phyloP scores from a whole-genome alignment of 2,797 vertebrate species.

The Apogon talboti region DNA sequence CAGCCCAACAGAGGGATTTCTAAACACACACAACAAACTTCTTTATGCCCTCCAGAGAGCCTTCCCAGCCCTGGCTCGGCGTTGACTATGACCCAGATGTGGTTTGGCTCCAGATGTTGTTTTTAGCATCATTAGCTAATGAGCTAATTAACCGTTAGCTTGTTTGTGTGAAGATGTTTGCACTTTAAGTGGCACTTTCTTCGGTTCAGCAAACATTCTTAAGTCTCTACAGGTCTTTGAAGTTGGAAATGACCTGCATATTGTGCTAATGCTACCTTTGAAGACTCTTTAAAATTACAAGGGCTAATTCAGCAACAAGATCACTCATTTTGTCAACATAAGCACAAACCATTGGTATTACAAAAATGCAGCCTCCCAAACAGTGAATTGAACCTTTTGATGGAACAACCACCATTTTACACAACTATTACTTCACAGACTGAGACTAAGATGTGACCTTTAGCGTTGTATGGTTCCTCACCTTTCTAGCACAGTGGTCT shows the following conservation, averaged over 20 bases:
- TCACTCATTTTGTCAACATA: neutral
- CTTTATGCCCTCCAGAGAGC: constrained; percentile 44
- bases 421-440: too few species aligned
- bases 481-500: too few species aligned
- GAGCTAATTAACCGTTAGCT: constrained; percentile 55
- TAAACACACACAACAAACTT: constrained; percentile 30
- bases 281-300: neutral
- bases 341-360: neutral
- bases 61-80: neutral
- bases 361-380: too few species aligned
- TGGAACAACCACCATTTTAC: too few species aligned
- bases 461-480: too few species aligned
- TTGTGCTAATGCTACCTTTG: neutral
- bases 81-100: constrained; percentile 58
- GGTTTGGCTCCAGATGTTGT: constrained; percentile 67
- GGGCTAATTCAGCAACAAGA: neutral
- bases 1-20: constrained; percentile 35
- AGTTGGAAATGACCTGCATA: constrained; percentile 13
- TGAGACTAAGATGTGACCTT: too few species aligned
- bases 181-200: constrained; percentile 28
- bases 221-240: constrained; percentile 9
- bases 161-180: constrained; percentile 50
- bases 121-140: constrained; percentile 47
- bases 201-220: constrained; percentile 6
- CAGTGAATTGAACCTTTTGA: too few species aligned